Base-by-base conservation (phyloP, 2,797 vertebrate species). In the Echiichthys vipera region DNA sequence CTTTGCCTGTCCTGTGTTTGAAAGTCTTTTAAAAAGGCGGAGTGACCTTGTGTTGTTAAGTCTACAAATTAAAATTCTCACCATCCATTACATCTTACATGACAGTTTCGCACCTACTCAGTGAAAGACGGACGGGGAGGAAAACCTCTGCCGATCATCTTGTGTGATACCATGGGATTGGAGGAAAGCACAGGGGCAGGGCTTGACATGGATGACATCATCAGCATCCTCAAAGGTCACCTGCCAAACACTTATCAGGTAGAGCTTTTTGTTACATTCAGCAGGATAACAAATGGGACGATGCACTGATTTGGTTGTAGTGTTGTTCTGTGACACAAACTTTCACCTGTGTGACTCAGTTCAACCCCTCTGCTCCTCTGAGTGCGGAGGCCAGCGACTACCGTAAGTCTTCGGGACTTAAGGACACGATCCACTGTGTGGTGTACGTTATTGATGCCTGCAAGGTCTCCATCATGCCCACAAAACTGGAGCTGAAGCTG, bases 91-190 rank as follows among this genome's bases (percentile, higher is more conserved):
- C 29, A 8, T 32, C 34, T 24, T 32, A 20, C 5, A 40, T 10
- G 22, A 39, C 46, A 94, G 94, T 94, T 91, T 40, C 89, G 90
- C 46, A 83, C 75, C 2, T 94, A 93, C 64, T 18, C 79, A 0
- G 0, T 94, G 34, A 93, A 84, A 76, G 83, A 25, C 29, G 86
- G 88, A 20, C 63, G 80, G 17, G 64, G 24, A 2, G 89, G 92
- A 34, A 84, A 86, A 54, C 50, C 70, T 5, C 62, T 93, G 68
- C 88, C 91, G 0, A 53, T 95, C 47, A 40, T 91, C 45, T 45
- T 95, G 27, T 94, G 92, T 71, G 93, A 94, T 42, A 93, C 93
- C 7, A 93, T 94, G 92, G 93, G 93, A 65, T 34, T 95, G 64
- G 93, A 93, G 78, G 91, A 92, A 46, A 74, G n/a, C 40, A 40